Evolutionary conservation across 2,113 vertebrate species (phyloP).

Genomic region (Emydocephalus ijimae): DNA sequence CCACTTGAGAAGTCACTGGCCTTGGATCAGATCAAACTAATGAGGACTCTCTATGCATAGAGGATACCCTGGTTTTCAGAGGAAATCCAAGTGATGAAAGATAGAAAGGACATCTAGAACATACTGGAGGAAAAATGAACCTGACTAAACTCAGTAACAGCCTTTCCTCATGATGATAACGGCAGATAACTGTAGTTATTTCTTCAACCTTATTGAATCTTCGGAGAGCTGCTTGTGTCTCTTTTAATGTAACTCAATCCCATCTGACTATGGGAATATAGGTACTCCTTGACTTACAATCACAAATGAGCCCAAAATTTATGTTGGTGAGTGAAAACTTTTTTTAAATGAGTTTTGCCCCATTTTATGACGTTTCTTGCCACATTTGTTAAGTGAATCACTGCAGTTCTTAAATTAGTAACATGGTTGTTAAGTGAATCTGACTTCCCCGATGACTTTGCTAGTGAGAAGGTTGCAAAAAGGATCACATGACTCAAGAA

Average conservation of each 20-base stretch:
- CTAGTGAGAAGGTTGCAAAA: too few relatives aligned
- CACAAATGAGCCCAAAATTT: too few relatives aligned
- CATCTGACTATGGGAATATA: neutral
- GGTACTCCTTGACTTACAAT: too few relatives aligned
- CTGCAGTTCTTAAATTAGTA: too few relatives aligned
- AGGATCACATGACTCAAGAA: too few relatives aligned
- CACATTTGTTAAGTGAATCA: too few relatives aligned
- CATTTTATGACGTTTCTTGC: too few relatives aligned
- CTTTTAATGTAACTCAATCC: neutral
- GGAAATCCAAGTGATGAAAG: neutral
- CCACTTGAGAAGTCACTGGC: neutral
- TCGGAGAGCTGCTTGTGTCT: neutral
- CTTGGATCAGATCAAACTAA: neutral
- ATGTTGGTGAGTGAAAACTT: too few relatives aligned
- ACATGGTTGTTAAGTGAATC: too few relatives aligned
- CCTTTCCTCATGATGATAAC: neutral
- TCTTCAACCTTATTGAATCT: neutral
- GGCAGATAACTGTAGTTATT: neutral
- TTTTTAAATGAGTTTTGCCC: too few relatives aligned
- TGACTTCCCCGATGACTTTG: too few relatives aligned
- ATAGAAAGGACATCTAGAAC: neutral
- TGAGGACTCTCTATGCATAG: neutral
- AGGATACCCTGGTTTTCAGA: neutral
- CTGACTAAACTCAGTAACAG: neutral
- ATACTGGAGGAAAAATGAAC: neutral